Base-by-base conservation (phyloP, 2,888 invertebrate species). In the Troides helena region DNA sequence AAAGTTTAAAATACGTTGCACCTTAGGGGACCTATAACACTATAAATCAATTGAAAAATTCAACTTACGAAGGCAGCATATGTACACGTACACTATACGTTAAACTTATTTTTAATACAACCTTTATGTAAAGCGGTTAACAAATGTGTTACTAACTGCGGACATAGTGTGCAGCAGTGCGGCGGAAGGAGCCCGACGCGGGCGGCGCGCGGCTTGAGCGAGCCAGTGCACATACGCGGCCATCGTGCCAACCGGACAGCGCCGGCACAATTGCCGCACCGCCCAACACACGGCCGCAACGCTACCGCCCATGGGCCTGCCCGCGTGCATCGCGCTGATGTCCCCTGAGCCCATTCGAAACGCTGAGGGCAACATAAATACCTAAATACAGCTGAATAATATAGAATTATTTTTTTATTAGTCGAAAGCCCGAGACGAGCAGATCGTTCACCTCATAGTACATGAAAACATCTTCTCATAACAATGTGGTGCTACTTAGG, bases 161-260 rank as follows among this genome's bases (percentile, higher is more conserved):
- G 98, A 96, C 61, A 97, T 95, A 72, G 96, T 96, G 77, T 97
- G 97, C 64, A 96, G 90, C 76, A 95, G 83, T 68, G 91, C 87
- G 67, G 91, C 90, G 68, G 88, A 82, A 64, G 80, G 91, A 80
- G 81, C 84, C 76, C 78, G 71, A 84, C 82, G 70, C 87, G 92
- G 78, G 57, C 75, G 92, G 82, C 74, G 92, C 92, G 76, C 95
- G 89, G 78, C 93, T 59, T 72, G 92, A 72, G 93, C 91, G 66
- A 97, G 90, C 98, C 98, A 98, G 70, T 94, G 93, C 67, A 97
- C 87, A 78, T 97, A 94, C 8, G 96, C 94, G 67, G 91, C 90
- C 72, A 96, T 92, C 60, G 96, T 93, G 76, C 95, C 94, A 65
- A 89, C 87, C 10, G 95, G 94, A 77, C 94, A 86, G 74, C 82